Base-by-base conservation (phyloP, 2,797 vertebrate species). In the Takifugu rubripes region DNA sequence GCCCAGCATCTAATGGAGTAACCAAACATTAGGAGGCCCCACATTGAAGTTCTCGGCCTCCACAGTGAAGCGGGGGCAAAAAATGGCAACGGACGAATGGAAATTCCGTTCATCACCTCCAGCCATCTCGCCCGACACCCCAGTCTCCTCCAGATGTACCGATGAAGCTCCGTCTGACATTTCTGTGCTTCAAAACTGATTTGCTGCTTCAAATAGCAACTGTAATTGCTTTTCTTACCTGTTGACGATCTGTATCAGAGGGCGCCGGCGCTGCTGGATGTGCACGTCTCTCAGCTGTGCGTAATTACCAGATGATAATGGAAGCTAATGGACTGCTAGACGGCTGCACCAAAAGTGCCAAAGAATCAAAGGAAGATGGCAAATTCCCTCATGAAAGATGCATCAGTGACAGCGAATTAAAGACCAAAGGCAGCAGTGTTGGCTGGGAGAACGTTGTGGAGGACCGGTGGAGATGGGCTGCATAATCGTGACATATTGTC, bases 311-410 rank as follows among this genome's bases (percentile, higher is more conserved):
- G 70, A 76, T 64, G 61, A 62, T 83, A 81, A 81, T 85, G 66
- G 67, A 56, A 62, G 66, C 55, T 81, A 81, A 88, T 84, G 72
- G 77, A 66, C 75, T 77, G 60, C 64, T 75, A 65, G 79, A 79
- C 77, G 70, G 77, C 72, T 36, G 65, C 68, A 56, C 45, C 69
- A 64, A 4, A 68, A 71, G 82, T 74, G 69, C 61, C 71, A 68
- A 68, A 21, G 46, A 80, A 79, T 81, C 77, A 82, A 81, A 86
- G 77, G 56, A 79, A 71, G 54, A 58, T 59, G 29, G 55, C 70
- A 70, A 84, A 82, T 63, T 79, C 76, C 55, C 70, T 70, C 25
- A 82, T 88, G 68, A 86, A 89, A 88, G 78, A 86, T 85, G 72
- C 70, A 84, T 87, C 71, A 69, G 47, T 78, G 71, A 75, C 73